Percentiles rank a stretch among this genome's conserved stretches.
Evolutionary conservation across 1,140 invertebrate species (phyloP).

Genomic region (Philaenus spumarius): DNA sequence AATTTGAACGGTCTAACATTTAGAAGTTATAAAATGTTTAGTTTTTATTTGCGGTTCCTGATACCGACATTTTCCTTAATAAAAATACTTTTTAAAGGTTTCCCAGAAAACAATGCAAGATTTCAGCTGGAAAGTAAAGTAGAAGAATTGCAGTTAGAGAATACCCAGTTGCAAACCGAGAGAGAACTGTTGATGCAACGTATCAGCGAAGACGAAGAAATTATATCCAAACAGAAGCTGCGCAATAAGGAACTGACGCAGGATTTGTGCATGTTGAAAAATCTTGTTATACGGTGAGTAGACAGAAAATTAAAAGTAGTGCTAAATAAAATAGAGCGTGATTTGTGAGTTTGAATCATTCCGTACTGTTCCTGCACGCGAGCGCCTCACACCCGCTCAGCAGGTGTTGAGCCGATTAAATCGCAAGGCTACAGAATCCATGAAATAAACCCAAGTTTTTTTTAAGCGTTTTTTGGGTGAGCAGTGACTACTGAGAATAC

Average conservation of each 20-base stretch:
- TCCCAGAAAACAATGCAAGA: no score
- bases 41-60: no score
- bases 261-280: slow-evolving; percentile 58
- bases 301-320: no score
- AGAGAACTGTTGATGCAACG: slow-evolving; percentile 26
- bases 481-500: no score
- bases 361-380: not conserved
- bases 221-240: slow-evolving; percentile 36
- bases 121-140: slow-evolving; percentile 33
- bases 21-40: no score
- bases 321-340: slow-evolving; percentile 1
- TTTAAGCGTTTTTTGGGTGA: not conserved
- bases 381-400: no score
- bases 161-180: slow-evolving; percentile 36
- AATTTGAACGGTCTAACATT: no score
- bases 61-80: no score
- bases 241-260: slow-evolving; percentile 47
- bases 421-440: not conserved
- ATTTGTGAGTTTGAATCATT: not conserved
- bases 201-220: slow-evolving; percentile 29
- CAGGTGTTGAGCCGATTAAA: no score
- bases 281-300: slow-evolving; percentile 53
- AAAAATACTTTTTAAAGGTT: no score
- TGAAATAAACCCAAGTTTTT: not conserved
- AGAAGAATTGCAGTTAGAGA: slow-evolving; percentile 27